phyloP scores from a whole-genome alignment of 2,888 invertebrate genomes.

The Physocephala rufipes region DNA sequence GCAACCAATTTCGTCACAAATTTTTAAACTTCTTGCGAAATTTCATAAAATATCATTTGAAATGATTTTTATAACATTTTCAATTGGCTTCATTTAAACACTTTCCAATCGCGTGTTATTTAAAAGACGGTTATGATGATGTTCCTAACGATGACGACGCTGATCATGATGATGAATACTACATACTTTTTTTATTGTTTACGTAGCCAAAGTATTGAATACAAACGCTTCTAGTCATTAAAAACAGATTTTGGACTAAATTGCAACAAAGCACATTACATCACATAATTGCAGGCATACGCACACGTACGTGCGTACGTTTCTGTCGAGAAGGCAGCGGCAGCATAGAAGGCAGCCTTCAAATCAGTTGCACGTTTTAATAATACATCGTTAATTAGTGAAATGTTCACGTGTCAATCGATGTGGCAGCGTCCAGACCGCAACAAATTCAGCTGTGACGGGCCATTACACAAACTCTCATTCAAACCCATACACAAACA shows the following conservation, averaged over 20 bases:
- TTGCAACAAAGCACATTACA: slow-evolving; percentile 5
- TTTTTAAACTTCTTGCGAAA: too few species aligned
- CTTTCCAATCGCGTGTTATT: too few species aligned
- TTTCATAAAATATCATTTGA: too few species aligned
- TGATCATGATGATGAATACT: too few species aligned
- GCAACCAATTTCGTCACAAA: too few species aligned
- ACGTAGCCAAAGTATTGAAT: slow-evolving; percentile 3
- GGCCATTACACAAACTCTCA: neutral
- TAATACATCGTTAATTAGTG: slow-evolving; percentile 34
- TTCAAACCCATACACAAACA: too few species aligned
- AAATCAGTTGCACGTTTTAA: slow-evolving; percentile 24
- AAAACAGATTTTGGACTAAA: slow-evolving; percentile 18
- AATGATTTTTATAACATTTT: too few species aligned
- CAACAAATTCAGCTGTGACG: slow-evolving; percentile 6
- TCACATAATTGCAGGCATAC: slow-evolving; percentile 27
- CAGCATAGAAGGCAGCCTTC: neutral
- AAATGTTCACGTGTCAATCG: slow-evolving; percentile 31
- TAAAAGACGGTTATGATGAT: too few species aligned
- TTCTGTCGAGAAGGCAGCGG: too few species aligned
- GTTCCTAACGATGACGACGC: too few species aligned
- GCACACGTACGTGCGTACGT: slow-evolving; percentile 28
- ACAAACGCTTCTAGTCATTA: slow-evolving; percentile 12
- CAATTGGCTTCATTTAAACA: too few species aligned
- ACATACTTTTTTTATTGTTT: too few species aligned
- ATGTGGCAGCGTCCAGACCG: slow-evolving; percentile 23